These are phyloP conservation scores for Thelaira solivaga DNA, from an alignment of 2,888 invertebrate genomes.

Conservation along the genomic window DNA sequence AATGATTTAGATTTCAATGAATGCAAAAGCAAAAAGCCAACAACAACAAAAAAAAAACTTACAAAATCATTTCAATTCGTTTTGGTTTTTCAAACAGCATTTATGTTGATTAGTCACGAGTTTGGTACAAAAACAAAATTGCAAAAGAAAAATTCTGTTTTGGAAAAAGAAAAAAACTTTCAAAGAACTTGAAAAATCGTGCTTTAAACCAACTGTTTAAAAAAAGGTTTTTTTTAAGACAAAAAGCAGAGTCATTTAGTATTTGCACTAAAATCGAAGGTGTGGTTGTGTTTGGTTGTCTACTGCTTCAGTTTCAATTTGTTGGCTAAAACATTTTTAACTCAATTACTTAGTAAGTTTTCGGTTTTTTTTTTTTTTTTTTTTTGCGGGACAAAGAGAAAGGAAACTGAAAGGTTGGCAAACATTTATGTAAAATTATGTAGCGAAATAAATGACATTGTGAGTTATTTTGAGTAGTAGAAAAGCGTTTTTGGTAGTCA, in stretches of 20 bases:
- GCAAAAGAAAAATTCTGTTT: constrained; percentile 45
- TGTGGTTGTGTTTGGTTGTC: constrained; percentile 36
- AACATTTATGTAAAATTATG: background rate
- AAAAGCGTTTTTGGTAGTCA: too few relatives aligned
- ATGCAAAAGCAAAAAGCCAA: constrained; percentile 13
- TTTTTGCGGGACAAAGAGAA: constrained; percentile 43
- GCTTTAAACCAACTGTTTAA: constrained; percentile 32
- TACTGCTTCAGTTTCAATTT: constrained; percentile 36
- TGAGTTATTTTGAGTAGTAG: too few relatives aligned
- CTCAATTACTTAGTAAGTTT: constrained; percentile 12
- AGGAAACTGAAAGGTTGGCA: constrained; percentile 16
- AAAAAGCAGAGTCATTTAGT: constrained; percentile 9
- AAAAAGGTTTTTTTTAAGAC: background rate
- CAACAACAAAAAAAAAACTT: background rate
- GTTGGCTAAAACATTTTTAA: constrained; percentile 21
- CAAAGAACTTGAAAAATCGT: constrained; percentile 63
- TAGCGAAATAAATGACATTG: too few relatives aligned
- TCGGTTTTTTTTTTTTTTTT: background rate
- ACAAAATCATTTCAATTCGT: constrained; percentile 43
- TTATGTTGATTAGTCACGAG: constrained; percentile 63
- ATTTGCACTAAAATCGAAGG: constrained; percentile 29
- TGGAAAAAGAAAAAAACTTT: constrained; percentile 44
- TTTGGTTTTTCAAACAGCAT: constrained; percentile 35
- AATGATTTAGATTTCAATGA: constrained; percentile 59
- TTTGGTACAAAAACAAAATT: constrained; percentile 17